Percentiles rank a stretch among this genome's conserved stretches.
These are phyloP conservation scores for Lepidurus apus DNA, from an alignment of 1,140 invertebrate genomes.

Conservation along the genomic window DNA sequence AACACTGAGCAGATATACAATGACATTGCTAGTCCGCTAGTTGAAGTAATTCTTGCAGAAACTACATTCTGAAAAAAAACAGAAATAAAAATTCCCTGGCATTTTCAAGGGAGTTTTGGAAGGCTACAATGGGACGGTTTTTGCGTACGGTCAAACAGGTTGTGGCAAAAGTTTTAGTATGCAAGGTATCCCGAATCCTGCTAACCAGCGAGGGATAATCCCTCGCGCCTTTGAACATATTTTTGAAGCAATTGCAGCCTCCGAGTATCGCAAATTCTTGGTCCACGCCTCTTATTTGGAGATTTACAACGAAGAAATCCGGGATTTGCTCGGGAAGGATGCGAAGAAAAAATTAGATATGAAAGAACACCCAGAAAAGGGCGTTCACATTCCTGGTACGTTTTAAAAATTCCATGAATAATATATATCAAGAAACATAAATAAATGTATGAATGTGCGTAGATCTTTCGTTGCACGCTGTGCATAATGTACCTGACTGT, in stretches of 20 bases:
- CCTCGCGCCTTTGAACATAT: slow-evolving; percentile 83
- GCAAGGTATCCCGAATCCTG: slow-evolving; percentile 59
- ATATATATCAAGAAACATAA: background rate
- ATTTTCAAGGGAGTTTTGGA: slow-evolving; percentile 65
- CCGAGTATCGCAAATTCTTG: slow-evolving; percentile 73
- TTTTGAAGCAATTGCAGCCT: slow-evolving; percentile 82
- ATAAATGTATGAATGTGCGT: background rate
- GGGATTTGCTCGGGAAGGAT: slow-evolving; percentile 67
- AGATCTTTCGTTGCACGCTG: slow-evolving; percentile 66
- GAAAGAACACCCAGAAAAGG: slow-evolving; percentile 72
- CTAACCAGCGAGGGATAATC: slow-evolving; percentile 68
- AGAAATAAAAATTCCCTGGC: slow-evolving; percentile 26
- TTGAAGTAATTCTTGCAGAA: slow-evolving; percentile 51
- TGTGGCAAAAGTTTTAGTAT: slow-evolving; percentile 78
- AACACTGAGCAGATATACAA: slow-evolving; percentile 62
- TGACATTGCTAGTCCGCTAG: slow-evolving; percentile 61
- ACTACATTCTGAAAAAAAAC: background rate
- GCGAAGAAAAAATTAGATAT: slow-evolving; percentile 62
- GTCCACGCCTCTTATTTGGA: slow-evolving; percentile 88
- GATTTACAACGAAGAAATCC: slow-evolving; percentile 77
- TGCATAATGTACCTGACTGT: slow-evolving; percentile 69
- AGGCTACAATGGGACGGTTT: slow-evolving; percentile 81
- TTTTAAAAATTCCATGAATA: background rate
- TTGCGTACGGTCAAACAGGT: slow-evolving; percentile 83
- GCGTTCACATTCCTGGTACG: slow-evolving; percentile 71